Evolutionary conservation across 1,140 invertebrate genomes (phyloP).

Genomic region (Coenobita brevimanus): DNA sequence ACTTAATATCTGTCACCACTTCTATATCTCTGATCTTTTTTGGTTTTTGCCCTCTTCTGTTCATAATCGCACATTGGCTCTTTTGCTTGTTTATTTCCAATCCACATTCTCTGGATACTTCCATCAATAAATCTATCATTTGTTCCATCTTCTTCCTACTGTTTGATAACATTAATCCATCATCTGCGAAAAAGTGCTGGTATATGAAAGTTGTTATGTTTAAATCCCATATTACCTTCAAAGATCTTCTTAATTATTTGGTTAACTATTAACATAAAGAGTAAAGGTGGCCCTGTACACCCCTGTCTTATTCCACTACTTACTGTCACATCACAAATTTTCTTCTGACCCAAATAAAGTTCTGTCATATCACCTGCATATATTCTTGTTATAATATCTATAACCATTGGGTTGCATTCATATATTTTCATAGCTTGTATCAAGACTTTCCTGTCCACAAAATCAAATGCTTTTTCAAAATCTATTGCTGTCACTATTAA

Average conservation of each 20-base stretch:
- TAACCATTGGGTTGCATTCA: background rate
- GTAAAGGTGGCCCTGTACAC: background rate
- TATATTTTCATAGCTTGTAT: background rate
- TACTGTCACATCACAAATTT: background rate
- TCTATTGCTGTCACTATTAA: background rate
- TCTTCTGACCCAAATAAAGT: background rate
- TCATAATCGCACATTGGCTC: too few relatives aligned
- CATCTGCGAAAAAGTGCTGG: background rate
- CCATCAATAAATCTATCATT: too few relatives aligned
- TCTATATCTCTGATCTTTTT: too few relatives aligned
- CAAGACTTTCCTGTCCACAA: background rate
- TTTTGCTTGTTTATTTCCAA: too few relatives aligned
- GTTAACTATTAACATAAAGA: background rate
- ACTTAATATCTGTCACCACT: too few relatives aligned
- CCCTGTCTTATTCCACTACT: background rate
- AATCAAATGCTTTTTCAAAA: background rate
- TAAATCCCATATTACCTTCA: too few relatives aligned
- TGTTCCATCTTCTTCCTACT: too few relatives aligned
- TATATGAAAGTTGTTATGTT: too few relatives aligned
- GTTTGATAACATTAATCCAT: background rate
- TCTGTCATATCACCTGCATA: background rate
- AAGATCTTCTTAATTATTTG: background rate
- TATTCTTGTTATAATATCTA: background rate
- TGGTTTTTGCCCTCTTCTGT: too few relatives aligned
- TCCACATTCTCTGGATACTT: too few relatives aligned